A percentile compares a stretch with the other conserved stretches of the same genome.
phyloP scores from a whole-genome alignment of 2,888 invertebrate genomes.

The Adineta ricciae region DNA sequence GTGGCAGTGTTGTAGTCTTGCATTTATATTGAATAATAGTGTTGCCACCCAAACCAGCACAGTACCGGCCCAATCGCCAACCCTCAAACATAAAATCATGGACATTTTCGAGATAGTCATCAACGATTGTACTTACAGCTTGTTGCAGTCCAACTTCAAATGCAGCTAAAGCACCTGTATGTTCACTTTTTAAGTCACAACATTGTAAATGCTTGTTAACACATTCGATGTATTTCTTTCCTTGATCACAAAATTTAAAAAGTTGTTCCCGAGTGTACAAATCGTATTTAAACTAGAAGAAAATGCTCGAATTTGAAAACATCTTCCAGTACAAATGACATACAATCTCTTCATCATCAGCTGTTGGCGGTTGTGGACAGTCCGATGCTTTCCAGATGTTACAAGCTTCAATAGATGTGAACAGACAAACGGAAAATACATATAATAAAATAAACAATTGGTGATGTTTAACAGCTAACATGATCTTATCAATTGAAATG shows the following conservation, averaged over 20 bases:
- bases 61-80: slow-evolving; percentile 31
- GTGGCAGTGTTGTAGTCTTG: slow-evolving; percentile 23
- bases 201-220: slow-evolving; percentile 27
- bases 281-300: slow-evolving; percentile 22
- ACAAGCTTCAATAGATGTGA: neutral
- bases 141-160: slow-evolving; percentile 22
- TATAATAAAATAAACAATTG: neutral
- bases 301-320: neutral
- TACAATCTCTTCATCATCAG: slow-evolving; percentile 28
- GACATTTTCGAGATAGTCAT: neutral
- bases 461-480: neutral
- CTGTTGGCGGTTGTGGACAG: slow-evolving; percentile 26
- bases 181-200: slow-evolving; percentile 31
- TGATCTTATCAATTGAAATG: neutral
- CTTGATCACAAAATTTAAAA: slow-evolving; percentile 31
- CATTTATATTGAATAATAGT: slow-evolving; percentile 30
- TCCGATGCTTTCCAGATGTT: slow-evolving; percentile 34
- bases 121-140: too few relatives aligned
- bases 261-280: slow-evolving; percentile 31
- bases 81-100: neutral
- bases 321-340: neutral
- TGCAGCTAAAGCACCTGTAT: slow-evolving; percentile 25
- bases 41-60: slow-evolving; percentile 28
- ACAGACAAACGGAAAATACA: neutral
- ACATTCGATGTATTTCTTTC: slow-evolving; percentile 31